These are phyloP conservation scores for Brachyalestes nurse DNA, from an alignment of 2,797 vertebrate genomes.

Conservation along the genomic window DNA sequence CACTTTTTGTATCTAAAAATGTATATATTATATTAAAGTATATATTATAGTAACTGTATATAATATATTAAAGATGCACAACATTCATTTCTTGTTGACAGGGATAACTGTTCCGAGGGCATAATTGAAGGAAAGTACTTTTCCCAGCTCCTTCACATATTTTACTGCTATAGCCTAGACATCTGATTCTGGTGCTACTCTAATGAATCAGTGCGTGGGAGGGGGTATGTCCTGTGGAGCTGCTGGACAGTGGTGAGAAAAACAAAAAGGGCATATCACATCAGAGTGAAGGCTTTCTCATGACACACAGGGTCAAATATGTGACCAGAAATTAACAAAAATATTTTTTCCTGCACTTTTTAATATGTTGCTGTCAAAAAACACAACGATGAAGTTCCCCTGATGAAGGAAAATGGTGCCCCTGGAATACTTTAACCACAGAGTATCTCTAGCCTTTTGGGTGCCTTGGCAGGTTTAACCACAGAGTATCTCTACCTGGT, in stretches of 20 bases:
- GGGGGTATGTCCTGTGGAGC: slow-evolving; percentile 37
- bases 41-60: too few relatives aligned
- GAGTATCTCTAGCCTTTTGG: too few relatives aligned
- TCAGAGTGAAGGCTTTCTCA: slow-evolving; percentile 35
- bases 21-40: too few relatives aligned
- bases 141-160: not conserved
- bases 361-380: too few relatives aligned
- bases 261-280: slow-evolving; percentile 55
- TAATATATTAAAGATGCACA: too few relatives aligned
- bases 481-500: too few relatives aligned
- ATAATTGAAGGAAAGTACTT: not conserved
- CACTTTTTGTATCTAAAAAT: not conserved
- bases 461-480: too few relatives aligned
- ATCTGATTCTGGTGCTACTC: slow-evolving; percentile 49
- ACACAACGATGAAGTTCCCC: too few relatives aligned
- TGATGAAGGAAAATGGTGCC: too few relatives aligned
- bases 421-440: too few relatives aligned
- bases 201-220: slow-evolving; percentile 50
- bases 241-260: slow-evolving; percentile 51
- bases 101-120: not conserved
- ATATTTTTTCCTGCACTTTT: not conserved
- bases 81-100: not conserved
- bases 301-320: slow-evolving; percentile 33
- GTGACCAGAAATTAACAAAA: not conserved
- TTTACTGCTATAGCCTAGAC: not conserved